Evolutionary conservation across 64 coral and sea anemone species (phyloP), one percentile per base, ranked within the genome.

Genomic region (Platygyra sinensis): DNA sequence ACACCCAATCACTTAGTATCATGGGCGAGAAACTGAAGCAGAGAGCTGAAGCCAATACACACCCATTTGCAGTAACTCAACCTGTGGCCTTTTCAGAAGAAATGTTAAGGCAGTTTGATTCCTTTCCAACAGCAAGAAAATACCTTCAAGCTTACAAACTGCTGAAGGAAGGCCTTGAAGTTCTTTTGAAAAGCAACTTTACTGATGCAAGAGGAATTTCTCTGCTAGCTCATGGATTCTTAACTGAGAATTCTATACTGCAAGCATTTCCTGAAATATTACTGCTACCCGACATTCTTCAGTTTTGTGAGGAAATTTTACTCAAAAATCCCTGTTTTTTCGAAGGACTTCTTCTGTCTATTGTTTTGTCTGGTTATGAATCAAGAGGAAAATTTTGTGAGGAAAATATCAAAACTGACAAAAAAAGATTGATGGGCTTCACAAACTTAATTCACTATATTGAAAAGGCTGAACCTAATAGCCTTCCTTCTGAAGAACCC

Each of bases 141-240:
- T 96, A 93, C 75, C 87, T 96, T 24, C 89, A 96, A 59, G 94
- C 94, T 11, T 93, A 72, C 55, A 89, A 29, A 18, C 29, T 96
- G 13, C 18, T 76, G 20, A 76, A 76, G 22, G 74, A 76, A 46
- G 74, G 74, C 74, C 17, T 76, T 76, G 63, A 86, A 46, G 86
- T 83, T 38, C 91, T 96, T 10, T 64, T 75, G 27, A 84, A 77
- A n/a, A 93, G 94, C 63, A 89, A 86, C 14, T 96, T 92, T 36
- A 86, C 78, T 22, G 90, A 95, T 81, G 89, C 52, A 67, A 62
- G 60, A 54, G 94, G 90, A 61, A 77, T 96, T 71, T 89, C 75
- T 5, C 81, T 86, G 69, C 30, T 96, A 29, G 94, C 94, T 32
- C 81, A 86, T 67, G 90, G 90, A 7, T 57, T 77, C 33, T 20